phyloP scores from a whole-genome alignment of 2,888 invertebrate species.

The Glyphotaelius pellucidus region DNA sequence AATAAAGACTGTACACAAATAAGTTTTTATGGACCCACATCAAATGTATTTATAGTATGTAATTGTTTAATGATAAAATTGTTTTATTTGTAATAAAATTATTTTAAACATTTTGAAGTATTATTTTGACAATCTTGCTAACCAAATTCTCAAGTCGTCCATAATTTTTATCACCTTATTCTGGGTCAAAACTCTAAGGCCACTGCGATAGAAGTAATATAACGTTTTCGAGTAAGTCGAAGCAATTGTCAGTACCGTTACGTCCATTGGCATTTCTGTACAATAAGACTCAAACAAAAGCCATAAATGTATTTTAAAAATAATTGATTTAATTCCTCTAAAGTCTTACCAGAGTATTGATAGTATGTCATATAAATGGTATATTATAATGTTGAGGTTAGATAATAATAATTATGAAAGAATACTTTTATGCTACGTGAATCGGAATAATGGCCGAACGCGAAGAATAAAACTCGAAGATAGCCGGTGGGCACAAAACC shows the following conservation, averaged over 20 bases:
- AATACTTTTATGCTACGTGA: constrained; percentile 44
- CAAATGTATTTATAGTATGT: too few species aligned
- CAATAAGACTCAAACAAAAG: background rate
- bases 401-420: constrained; percentile 30
- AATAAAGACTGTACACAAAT: too few species aligned
- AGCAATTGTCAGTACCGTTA: background rate
- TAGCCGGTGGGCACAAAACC: constrained; percentile 42
- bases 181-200: background rate
- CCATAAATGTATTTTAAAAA: background rate
- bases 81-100: too few species aligned
- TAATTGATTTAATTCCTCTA: background rate
- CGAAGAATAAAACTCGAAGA: constrained; percentile 44
- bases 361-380: background rate
- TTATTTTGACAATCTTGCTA: background rate
- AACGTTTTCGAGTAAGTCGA: background rate
- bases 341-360: background rate
- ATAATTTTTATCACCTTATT: background rate
- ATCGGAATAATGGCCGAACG: constrained; percentile 39
- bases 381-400: constrained; percentile 45
- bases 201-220: background rate
- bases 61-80: too few species aligned
- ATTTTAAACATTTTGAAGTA: too few species aligned
- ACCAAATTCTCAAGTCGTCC: background rate
- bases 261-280: background rate
- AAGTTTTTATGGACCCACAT: too few species aligned